A percentile compares a stretch with the other conserved stretches of the same genome.
phyloP scores from a whole-genome alignment of 2,797 vertebrate species.

The Parotocinclus haroldoi region DNA sequence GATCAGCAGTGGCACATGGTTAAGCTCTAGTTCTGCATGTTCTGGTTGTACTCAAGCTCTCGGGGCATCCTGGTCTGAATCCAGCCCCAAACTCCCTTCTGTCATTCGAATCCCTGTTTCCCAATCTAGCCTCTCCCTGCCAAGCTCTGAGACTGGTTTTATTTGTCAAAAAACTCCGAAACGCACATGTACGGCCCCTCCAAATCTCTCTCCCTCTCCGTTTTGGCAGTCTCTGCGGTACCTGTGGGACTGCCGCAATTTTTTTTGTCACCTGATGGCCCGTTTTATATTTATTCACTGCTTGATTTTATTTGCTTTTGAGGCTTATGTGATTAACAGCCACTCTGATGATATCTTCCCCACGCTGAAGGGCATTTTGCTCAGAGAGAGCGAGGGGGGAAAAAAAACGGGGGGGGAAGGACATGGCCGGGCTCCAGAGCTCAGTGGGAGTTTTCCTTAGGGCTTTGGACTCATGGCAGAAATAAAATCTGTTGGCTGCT shows the following conservation, averaged over 20 bases:
- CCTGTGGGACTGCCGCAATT: conserved; percentile 24
- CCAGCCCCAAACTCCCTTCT: conserved; percentile 18
- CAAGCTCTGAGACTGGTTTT: conserved; percentile 23
- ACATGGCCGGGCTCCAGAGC: conserved; percentile 20
- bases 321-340: conserved; percentile 36
- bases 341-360: conserved; percentile 29
- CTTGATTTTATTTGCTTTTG: conserved; percentile 38
- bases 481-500: conserved; percentile 31
- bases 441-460: conserved; percentile 33
- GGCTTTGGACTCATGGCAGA: conserved; percentile 27
- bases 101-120: conserved; percentile 34
- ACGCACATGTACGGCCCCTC: conserved; percentile 16
- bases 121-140: conserved; percentile 24
- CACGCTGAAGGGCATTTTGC: conserved; percentile 14
- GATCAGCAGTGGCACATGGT: conserved; percentile 15
- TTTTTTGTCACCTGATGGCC: conserved; percentile 29
- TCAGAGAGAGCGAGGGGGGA: not conserved
- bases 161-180: conserved; percentile 26
- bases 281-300: conserved; percentile 26
- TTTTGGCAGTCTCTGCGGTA: conserved; percentile 21
- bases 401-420: not conserved
- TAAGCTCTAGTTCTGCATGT: conserved; percentile 14
- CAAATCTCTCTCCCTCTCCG: conserved; percentile 10
- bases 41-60: conserved; percentile 20
- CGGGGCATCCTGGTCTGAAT: conserved; percentile 27